Evolutionary conservation across 2,113 vertebrate species (phyloP).

Genomic region (Pachypanchax playfairii): DNA sequence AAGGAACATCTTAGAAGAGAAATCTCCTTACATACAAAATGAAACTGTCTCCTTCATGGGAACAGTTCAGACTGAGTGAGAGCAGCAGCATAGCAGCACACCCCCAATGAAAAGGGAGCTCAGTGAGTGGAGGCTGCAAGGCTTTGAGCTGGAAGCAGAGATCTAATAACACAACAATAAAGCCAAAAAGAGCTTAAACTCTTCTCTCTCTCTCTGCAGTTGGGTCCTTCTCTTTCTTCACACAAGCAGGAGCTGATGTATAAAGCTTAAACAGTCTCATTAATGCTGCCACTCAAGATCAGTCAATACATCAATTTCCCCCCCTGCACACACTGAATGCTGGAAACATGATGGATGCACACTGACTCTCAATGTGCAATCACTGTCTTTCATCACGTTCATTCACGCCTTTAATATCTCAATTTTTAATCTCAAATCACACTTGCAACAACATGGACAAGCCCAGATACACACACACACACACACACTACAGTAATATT

Average conservation of each 20-base stretch:
- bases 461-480: too few species aligned
- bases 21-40: not conserved
- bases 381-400: constrained; percentile 15
- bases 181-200: constrained; percentile 1
- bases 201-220: not conserved
- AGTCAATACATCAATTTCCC: not conserved
- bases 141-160: constrained; percentile 2
- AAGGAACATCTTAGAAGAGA: not conserved
- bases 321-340: not conserved
- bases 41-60: constrained; percentile 4
- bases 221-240: constrained; percentile 5
- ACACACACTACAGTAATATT: too few species aligned
- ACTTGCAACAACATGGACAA: too few species aligned
- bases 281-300: constrained; percentile 6
- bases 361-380: constrained; percentile 1
- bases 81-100: not conserved
- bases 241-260: constrained; percentile 11
- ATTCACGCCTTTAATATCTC: constrained; percentile 1
- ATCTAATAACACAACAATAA: not conserved
- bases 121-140: not conserved
- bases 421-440: too few species aligned
- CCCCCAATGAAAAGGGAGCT: not conserved
- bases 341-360: constrained; percentile 2
- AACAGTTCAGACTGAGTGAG: constrained; percentile 5
- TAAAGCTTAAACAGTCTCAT: constrained; percentile 3